Evolutionary conservation across 2,888 invertebrate genomes (phyloP), one percentile per base, ranked within the genome.

Genomic region (Eurois occulta): DNA sequence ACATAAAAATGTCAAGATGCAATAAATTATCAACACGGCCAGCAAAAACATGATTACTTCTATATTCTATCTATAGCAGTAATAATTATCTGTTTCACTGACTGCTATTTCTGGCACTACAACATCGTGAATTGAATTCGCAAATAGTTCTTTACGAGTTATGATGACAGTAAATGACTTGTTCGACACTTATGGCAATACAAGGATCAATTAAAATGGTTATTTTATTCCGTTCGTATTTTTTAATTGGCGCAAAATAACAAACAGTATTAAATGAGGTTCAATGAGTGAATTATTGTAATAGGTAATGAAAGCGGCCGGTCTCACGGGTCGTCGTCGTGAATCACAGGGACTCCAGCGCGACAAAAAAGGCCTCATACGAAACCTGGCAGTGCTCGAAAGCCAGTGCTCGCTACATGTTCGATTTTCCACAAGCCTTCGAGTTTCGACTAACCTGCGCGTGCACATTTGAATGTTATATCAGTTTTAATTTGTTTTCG

Each of bases 401-500:
- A 43, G n/a, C 65, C 65, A 5, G n/a, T 79, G 85, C 83, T 83
- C 73, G 83, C 79, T 84, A 82, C 88, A 88, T 88, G 87, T 91
- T 86, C 87, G 84, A 88, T 89, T 89, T 91, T 90, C 89, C 89
- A 90, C 84, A 73, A 89, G 85, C 80, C 84, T 80, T 85, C 87
- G 86, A 80, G 78, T 79, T 80, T 85, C 87, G 86, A 80, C 79
- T 79, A 86, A 89, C 88, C 83, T 88, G 91, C 89, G 89, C 90
- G 85, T 90, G 91, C 91, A 81, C 90, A 91, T 91, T 90, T 90
- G 83, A 90, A 91, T 91, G 90, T 91, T 90, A 88, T 91, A 93
- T 91, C 90, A 92, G 85, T 91, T 92, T 91, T 93, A 94, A 94
- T 95, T 94, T 93, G 93, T 93, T 92, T 92, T 91, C 91, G 89